These are phyloP conservation scores for Leucania comma DNA, from an alignment of 2,888 invertebrate genomes.

Conservation along the genomic window DNA sequence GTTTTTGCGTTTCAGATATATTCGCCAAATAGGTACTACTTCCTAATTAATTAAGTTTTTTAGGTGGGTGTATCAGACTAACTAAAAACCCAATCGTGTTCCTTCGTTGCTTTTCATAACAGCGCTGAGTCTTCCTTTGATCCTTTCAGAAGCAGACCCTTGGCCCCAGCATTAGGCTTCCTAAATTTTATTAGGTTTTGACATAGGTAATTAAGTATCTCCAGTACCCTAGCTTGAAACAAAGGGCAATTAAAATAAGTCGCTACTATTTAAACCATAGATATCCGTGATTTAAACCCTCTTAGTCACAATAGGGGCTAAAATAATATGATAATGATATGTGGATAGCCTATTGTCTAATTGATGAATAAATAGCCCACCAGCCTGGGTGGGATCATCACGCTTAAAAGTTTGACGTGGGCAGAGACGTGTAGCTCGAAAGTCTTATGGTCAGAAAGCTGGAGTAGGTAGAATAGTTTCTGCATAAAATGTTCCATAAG, in stretches of 20 bases:
- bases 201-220: not conserved
- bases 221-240: not conserved
- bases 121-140: too few relatives aligned
- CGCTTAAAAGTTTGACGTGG: not conserved
- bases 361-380: slow-evolving; percentile 19
- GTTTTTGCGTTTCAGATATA: slow-evolving; percentile 16
- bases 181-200: not conserved
- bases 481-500: not conserved
- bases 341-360: slow-evolving; percentile 33
- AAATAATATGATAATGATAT: slow-evolving; percentile 29
- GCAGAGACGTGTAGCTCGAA: not conserved
- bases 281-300: not conserved
- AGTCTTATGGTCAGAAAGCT: not conserved
- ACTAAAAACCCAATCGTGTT: too few relatives aligned
- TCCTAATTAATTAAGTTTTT: too few relatives aligned
- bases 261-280: too few relatives aligned
- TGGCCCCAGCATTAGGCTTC: too few relatives aligned
- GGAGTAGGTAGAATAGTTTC: not conserved
- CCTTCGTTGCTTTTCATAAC: too few relatives aligned
- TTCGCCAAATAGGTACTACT: slow-evolving; percentile 18
- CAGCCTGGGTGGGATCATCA: not conserved
- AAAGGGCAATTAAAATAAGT: not conserved
- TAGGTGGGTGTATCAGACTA: too few relatives aligned
- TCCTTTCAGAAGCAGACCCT: too few relatives aligned
- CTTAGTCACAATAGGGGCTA: not conserved